Evolutionary conservation across 1,140 invertebrate genomes (phyloP), one percentile per base, ranked within the genome.

Genomic region (Subanguina moxae): DNA sequence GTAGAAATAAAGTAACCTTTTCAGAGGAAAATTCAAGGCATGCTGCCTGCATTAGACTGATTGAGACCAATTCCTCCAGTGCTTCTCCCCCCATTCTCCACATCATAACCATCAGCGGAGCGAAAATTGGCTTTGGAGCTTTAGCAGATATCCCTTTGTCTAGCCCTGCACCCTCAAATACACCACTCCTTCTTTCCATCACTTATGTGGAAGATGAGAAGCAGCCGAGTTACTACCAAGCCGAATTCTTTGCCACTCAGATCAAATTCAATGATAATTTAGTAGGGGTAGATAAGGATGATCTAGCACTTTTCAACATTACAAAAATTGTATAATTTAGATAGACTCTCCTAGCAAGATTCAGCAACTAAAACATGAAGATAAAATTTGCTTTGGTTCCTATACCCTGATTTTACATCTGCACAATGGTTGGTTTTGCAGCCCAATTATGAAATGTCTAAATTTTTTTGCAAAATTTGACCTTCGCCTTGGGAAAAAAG

Each of bases 31-130:
- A 11, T 64, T n/a, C 38, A n/a, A 58, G 13, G 8, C 23, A 64
- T 27, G 42, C 63, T 19, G 17, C 62, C 11, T 64, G 62, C 62
- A 64, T 64, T 19, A 23, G 62, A 25, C 8, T 64, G 25, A 64
- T 64, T 19, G 62, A 64, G 42, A 28, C 32, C 27, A 48, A n/a
- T 21, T 3, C 43, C 3, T 56, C 42, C 56, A 64, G 25, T 62
- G 3, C 3, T 7, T 21, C 19, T 61, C 58, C 28, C 5, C 52
- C 52, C 28, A 38, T 38, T 19, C 62, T 64, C 3, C 62, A 64
- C 42, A 57, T 64, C 3, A 38, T 64, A n/a, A 64, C 62, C 17
- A 64, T 64, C 8, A 64, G 5, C 11, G 62, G 62, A 19, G 62
- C 42, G 1, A 64, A 1, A 7, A 38, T 64, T 38, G 62, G 62